phyloP scores from a whole-genome alignment of 2,888 invertebrate species.

The Sinhomidia bicolor region DNA sequence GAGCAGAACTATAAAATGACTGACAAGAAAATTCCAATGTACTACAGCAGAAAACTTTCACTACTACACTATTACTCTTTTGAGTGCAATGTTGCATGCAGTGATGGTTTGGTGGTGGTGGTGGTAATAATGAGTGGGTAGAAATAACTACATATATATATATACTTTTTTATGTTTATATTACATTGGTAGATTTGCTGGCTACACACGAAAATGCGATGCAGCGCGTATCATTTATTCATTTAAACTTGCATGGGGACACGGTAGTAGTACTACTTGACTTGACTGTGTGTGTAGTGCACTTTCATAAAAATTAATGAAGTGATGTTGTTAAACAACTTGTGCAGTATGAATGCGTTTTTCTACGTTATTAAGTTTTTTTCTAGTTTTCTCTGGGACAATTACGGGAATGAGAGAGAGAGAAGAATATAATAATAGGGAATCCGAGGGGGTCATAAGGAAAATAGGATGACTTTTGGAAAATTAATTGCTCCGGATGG shows the following conservation, averaged over 20 bases:
- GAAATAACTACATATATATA: neutral
- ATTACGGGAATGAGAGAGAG: neutral
- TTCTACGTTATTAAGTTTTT: neutral
- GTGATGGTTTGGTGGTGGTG: too few species aligned
- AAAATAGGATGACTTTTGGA: neutral
- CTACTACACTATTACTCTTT: conserved; percentile 42
- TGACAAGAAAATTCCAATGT: neutral
- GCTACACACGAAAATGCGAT: too few species aligned
- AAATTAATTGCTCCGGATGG: conserved; percentile 35
- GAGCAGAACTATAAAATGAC: neutral
- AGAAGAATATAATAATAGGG: too few species aligned
- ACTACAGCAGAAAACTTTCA: conserved; percentile 6
- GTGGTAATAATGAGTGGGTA: conserved; percentile 1
- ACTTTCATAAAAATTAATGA: conserved; percentile 52
- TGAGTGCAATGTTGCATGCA: conserved; percentile 16
- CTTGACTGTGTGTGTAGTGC: conserved; percentile 3
- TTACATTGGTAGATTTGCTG: too few species aligned
- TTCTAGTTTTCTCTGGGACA: neutral
- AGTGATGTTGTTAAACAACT: conserved; percentile 50
- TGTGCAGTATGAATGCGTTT: neutral
- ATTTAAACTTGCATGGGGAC: conserved; percentile 16
- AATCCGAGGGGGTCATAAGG: neutral
- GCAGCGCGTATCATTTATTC: conserved; percentile 36
- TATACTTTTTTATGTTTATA: neutral
- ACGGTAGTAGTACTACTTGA: neutral